phyloP scores from a whole-genome alignment of 1,140 invertebrate species.

The Danaus melanippus region DNA sequence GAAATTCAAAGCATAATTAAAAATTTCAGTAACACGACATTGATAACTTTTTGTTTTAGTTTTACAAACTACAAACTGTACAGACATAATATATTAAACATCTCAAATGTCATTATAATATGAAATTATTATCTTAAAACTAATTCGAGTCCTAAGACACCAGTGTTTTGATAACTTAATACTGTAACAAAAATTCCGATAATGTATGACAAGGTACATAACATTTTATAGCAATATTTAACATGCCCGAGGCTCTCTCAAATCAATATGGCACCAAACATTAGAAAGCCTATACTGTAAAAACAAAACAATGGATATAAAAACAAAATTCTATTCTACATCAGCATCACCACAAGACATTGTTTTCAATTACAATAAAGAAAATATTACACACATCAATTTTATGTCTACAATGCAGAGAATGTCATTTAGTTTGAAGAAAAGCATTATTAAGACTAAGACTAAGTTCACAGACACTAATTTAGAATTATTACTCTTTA shows the following conservation, averaged over 20 bases:
- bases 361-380: slow-evolving; percentile 34
- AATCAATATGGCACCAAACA: slow-evolving; percentile 14
- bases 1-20: no score
- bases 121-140: slow-evolving; percentile 18
- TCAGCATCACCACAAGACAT: slow-evolving; percentile 51
- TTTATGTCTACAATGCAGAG: slow-evolving; percentile 20
- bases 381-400: slow-evolving; percentile 26
- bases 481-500: slow-evolving; percentile 29
- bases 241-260: neutral
- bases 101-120: neutral
- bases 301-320: slow-evolving; percentile 6
- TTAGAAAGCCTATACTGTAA: slow-evolving; percentile 5
- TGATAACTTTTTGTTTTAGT: no score
- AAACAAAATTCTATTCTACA: slow-evolving; percentile 16
- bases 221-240: slow-evolving; percentile 8
- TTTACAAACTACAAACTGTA: no score
- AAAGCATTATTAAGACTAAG: slow-evolving; percentile 33
- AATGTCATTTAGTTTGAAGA: slow-evolving; percentile 27
- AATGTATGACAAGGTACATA: neutral
- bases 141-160: slow-evolving; percentile 19
- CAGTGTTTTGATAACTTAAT: slow-evolving; percentile 12
- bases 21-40: no score
- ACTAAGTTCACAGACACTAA: slow-evolving; percentile 30
- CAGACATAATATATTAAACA: no score
- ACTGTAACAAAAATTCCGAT: slow-evolving; percentile 13